Evolutionary conservation across 2,113 vertebrate genomes (phyloP).

Genomic region (Melanocharis versteri): DNA sequence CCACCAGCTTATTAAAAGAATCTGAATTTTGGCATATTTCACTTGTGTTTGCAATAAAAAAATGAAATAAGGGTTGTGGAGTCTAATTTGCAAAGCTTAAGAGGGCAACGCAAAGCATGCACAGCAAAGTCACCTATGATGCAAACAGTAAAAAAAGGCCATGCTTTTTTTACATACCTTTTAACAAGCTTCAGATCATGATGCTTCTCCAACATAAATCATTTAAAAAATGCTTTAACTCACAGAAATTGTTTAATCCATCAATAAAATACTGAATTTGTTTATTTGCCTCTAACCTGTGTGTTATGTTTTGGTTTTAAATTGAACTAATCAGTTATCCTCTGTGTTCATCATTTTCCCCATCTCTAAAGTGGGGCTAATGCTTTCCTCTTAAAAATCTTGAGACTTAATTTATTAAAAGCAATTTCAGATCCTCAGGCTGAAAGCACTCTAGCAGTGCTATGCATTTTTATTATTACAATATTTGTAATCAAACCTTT

Average conservation of each 20-base stretch:
- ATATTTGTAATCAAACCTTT: constrained; percentile 20
- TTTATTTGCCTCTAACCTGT: background rate
- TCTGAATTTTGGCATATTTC: background rate
- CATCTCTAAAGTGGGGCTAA: background rate
- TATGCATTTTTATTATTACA: background rate
- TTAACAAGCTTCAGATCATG: background rate
- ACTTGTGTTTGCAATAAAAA: background rate
- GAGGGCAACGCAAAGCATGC: background rate
- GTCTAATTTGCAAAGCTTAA: background rate
- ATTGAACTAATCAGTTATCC: background rate
- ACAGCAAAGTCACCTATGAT: background rate
- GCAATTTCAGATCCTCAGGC: background rate
- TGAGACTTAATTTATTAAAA: background rate
- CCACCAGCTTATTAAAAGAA: background rate
- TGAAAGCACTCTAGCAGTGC: background rate
- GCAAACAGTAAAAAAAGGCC: background rate
- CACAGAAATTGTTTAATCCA: background rate
- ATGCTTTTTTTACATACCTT: background rate
- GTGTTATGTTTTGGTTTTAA: background rate
- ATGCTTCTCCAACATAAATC: background rate
- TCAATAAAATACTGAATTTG: background rate
- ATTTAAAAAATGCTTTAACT: background rate
- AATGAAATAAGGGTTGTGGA: background rate
- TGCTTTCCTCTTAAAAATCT: background rate
- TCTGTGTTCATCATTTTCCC: background rate